Base-by-base conservation (phyloP, 1,140 invertebrate species). In the Planococcus citri region DNA sequence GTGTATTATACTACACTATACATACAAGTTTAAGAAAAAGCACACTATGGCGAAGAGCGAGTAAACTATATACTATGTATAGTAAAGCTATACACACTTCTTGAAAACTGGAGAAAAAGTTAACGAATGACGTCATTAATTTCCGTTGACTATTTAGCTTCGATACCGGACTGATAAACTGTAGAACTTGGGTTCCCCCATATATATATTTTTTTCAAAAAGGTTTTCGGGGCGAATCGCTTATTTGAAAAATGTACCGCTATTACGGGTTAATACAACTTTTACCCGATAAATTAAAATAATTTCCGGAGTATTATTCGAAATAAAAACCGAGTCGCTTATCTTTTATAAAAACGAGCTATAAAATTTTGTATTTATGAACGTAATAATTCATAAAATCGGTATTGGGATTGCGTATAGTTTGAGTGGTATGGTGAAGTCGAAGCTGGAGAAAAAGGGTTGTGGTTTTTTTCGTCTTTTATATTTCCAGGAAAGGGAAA, bases 111-210 rank as follows among this genome's bases (percentile, higher is more conserved):
- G 22, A 22, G 60, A 64, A 64, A 64, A 64, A 64, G 20, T 64
- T 64, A 64, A 64, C 60, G 60, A 64, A 64, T 27, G 60, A 64
- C 60, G 60, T 64, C 60, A 64, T 64, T 64, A 64, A 64, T 64
- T 64, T 64, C 25, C 22, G 60, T 64, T 20, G 60, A 64, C 60
- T 64, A 64, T 64, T 64, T 64, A 64, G 25, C 25, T 64, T 64
- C 60, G 60, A 64, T 64, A 24, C 25, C 22, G 60, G 60, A 27
- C 60, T 64, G 60, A 64, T 64, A 64, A 64, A 64, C 60, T 64
- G 60, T 25, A 64, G 60, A 64, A 64, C 25, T 64, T 64, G 60
- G 25, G 22, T 27, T 64, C 41, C 41, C 41, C 41, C n/a, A 17
- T 51, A 37, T 37, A 8, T 37, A 8, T 37, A 6, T 14, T 37